Conservation (phyloP, 2,888 invertebrate species). For the Macrophya alboannulata region DNA sequence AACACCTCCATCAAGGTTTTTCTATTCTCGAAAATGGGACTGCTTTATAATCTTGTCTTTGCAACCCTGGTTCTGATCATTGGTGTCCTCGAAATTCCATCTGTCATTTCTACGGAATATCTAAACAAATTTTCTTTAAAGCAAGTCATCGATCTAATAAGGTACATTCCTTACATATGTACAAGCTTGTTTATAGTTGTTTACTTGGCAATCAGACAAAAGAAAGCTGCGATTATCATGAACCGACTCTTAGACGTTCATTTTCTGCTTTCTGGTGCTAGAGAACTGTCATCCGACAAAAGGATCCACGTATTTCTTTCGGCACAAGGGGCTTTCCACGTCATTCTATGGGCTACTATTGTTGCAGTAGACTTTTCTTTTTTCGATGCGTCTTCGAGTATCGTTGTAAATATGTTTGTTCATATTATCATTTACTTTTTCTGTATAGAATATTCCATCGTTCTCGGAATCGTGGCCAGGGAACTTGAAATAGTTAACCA, state of each 20-base stretch:
- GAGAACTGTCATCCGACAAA: background rate
- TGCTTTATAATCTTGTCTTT: background rate
- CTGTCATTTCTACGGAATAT: background rate
- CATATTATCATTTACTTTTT: background rate
- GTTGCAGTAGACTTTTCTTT: background rate
- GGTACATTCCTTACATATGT: background rate
- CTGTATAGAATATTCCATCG: background rate
- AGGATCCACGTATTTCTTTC: background rate
- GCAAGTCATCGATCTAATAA: no score
- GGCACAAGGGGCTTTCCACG: background rate
- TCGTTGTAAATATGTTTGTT: background rate
- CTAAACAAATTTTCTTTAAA: no score
- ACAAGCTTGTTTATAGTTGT: background rate
- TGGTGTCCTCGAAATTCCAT: background rate
- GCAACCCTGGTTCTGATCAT: background rate
- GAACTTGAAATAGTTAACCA: slow-evolving; percentile 5
- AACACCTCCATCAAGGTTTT: background rate
- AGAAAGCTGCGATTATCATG: background rate
- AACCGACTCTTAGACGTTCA: background rate
- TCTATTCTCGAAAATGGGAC: background rate
- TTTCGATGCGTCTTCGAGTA: background rate
- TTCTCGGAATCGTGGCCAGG: background rate
- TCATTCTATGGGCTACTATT: background rate
- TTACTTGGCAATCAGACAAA: background rate
- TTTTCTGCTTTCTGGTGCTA: background rate